Evolutionary conservation across 2,888 invertebrate genomes (phyloP).

Genomic region (Chrysodeixis includens): DNA sequence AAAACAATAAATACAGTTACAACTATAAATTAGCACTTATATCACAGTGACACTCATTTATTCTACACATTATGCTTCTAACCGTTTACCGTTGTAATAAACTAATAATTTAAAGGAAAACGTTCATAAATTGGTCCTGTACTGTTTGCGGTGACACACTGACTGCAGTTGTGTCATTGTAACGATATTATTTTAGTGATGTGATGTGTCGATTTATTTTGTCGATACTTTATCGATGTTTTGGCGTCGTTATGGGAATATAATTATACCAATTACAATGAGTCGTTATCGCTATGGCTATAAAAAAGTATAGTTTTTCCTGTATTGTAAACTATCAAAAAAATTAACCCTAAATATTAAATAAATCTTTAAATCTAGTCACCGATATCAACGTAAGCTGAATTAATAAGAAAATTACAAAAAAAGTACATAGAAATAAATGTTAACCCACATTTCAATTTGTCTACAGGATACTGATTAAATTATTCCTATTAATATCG

Average conservation of each 20-base stretch:
- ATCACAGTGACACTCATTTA: slow-evolving; percentile 44
- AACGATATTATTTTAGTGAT: slow-evolving; percentile 56
- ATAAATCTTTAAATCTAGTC: too few relatives aligned
- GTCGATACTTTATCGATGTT: slow-evolving; percentile 39
- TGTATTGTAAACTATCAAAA: too few relatives aligned
- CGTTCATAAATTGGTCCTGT: slow-evolving; percentile 52
- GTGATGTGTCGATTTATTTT: slow-evolving; percentile 38
- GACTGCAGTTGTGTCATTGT: slow-evolving; percentile 59
- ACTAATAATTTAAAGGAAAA: slow-evolving; percentile 55
- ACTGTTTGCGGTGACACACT: slow-evolving; percentile 58
- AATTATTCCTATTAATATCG: neutral
- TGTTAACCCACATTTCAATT: too few relatives aligned
- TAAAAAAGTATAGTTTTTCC: too few relatives aligned
- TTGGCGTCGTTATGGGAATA: neutral
- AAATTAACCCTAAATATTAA: too few relatives aligned
- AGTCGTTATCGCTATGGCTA: too few relatives aligned
- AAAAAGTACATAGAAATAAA: too few relatives aligned
- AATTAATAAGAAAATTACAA: too few relatives aligned
- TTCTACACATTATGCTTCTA: slow-evolving; percentile 15
- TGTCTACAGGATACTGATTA: neutral
- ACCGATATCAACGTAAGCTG: too few relatives aligned
- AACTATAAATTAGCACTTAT: slow-evolving; percentile 19
- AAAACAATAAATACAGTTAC: slow-evolving; percentile 24
- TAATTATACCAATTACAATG: too few relatives aligned
- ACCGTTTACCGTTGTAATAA: slow-evolving; percentile 33